Percentiles rank a stretch among this genome's conserved stretches.
Conservation (phyloP, 2,888 invertebrate species). For the Monopis laevigella region DNA sequence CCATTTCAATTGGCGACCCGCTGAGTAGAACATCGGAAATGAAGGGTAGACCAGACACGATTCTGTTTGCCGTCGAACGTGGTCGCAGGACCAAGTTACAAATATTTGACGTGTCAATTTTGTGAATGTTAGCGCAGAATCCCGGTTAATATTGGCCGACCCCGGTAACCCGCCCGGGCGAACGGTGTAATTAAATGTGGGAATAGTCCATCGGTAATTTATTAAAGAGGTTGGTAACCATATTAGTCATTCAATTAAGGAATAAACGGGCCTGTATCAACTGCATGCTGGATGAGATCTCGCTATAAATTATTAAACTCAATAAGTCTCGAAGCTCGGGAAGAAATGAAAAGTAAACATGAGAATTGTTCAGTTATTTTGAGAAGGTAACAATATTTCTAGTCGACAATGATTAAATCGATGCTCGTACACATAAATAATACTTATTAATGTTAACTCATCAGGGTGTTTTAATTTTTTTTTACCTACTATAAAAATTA, state of each 20-base stretch:
- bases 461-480: too few species aligned
- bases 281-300: neutral
- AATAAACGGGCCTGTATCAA: too few species aligned
- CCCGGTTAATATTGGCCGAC: constrained; percentile 65
- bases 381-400: neutral
- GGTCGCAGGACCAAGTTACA: constrained; percentile 67
- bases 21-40: constrained; percentile 58
- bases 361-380: constrained; percentile 5
- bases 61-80: constrained; percentile 66
- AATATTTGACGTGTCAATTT: constrained; percentile 70
- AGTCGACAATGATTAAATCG: constrained; percentile 6
- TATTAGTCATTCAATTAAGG: constrained; percentile 10
- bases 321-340: neutral
- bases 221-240: constrained; percentile 28
- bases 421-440: too few species aligned
- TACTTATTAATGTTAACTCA: too few species aligned
- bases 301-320: constrained; percentile 10
- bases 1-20: constrained; percentile 15
- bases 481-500: too few species aligned
- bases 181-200: constrained; percentile 60
- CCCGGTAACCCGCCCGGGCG: constrained; percentile 44
- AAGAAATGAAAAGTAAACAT: constrained; percentile 11
- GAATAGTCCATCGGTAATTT: constrained; percentile 59
- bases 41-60: constrained; percentile 66
- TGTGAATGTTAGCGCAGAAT: constrained; percentile 67